Evolutionary conservation across 2,888 invertebrate genomes (phyloP).

Genomic region (Apoderus coryli): DNA sequence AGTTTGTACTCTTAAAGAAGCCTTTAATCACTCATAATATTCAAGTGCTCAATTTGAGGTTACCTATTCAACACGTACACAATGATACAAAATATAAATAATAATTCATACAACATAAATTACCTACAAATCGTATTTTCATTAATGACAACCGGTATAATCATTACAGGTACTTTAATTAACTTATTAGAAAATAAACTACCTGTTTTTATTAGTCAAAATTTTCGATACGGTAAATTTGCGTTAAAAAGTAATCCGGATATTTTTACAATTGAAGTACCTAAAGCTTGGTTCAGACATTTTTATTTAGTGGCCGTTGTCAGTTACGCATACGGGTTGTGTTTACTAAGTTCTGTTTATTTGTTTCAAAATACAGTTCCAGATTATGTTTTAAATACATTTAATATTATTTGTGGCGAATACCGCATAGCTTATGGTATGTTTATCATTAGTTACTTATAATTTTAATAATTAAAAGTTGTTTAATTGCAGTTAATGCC

Average conservation of each 20-base stretch:
- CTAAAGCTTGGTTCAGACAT: constrained; percentile 68
- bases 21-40: too few species aligned
- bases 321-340: constrained; percentile 37
- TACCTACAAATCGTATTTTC: constrained; percentile 24
- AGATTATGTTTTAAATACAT: constrained; percentile 32
- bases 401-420: constrained; percentile 35
- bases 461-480: constrained; percentile 3
- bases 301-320: constrained; percentile 60
- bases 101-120: too few species aligned
- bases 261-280: constrained; percentile 44
- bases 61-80: too few species aligned
- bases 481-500: constrained; percentile 38
- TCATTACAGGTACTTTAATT: constrained; percentile 45
- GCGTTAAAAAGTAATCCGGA: constrained; percentile 37
- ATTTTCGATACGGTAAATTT: constrained; percentile 61
- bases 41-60: too few species aligned
- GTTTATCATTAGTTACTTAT: constrained; percentile 11
- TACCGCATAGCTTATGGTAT: constrained; percentile 33
- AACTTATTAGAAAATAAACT: constrained; percentile 49
- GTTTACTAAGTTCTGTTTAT: constrained; percentile 37
- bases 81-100: too few species aligned
- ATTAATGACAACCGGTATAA: constrained; percentile 25
- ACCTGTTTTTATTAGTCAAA: constrained; percentile 48
- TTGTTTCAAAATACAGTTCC: constrained; percentile 36
- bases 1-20: too few species aligned